phyloP scores from a whole-genome alignment of 2,888 invertebrate species.

The Euphydryas editha region DNA sequence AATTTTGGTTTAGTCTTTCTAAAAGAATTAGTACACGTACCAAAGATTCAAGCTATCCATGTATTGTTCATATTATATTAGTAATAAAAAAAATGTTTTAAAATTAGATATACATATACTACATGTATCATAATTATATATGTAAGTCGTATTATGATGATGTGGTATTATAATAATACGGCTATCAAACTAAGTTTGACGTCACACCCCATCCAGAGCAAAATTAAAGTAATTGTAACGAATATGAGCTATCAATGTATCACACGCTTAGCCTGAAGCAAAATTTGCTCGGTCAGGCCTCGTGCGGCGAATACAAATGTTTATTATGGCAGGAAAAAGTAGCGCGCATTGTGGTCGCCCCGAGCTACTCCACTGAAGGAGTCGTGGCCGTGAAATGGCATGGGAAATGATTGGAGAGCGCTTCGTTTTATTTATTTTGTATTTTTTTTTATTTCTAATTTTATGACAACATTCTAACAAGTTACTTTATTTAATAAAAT shows the following conservation, averaged over 20 bases:
- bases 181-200: conserved; percentile 15
- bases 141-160: no score
- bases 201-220: conserved; percentile 21
- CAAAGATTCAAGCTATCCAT: no score
- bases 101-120: no score
- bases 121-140: no score
- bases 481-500: no score
- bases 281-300: conserved; percentile 47
- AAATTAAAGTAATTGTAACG: conserved; percentile 33
- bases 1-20: no score
- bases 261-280: conserved; percentile 43
- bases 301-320: conserved; percentile 76
- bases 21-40: no score
- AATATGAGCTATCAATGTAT: conserved; percentile 36
- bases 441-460: not conserved
- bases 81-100: no score
- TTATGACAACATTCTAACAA: not conserved
- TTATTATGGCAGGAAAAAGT: conserved; percentile 79
- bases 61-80: no score
- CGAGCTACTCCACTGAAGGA: conserved; percentile 73
- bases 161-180: conserved; percentile 3
- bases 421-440: not conserved
- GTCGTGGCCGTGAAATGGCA: conserved; percentile 58
- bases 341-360: conserved; percentile 73
- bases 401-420: conserved; percentile 47